These are phyloP conservation scores for Crocallis elinguaria DNA, from an alignment of 2,888 invertebrate genomes.

Conservation along the genomic window DNA sequence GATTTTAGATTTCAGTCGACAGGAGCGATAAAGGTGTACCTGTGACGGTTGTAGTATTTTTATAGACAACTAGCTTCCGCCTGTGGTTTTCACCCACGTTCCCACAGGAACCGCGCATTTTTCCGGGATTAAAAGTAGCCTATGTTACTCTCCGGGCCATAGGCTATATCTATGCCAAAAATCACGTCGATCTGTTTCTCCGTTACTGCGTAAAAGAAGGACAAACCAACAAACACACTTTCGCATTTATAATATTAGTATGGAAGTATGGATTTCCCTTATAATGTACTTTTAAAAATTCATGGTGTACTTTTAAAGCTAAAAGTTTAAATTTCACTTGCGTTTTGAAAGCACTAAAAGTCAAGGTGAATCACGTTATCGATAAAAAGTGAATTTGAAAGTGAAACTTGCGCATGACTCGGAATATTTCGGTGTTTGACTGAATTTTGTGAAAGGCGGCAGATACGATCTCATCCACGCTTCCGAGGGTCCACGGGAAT, in stretches of 20 bases:
- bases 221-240: no score
- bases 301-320: background rate
- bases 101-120: no score
- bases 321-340: constrained; percentile 26
- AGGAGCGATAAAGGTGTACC: background rate
- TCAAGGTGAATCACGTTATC: constrained; percentile 36
- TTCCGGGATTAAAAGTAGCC: no score
- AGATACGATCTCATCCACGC: background rate
- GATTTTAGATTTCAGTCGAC: constrained; percentile 28
- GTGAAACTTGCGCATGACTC: constrained; percentile 38
- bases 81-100: background rate
- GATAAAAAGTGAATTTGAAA: constrained; percentile 41
- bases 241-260: no score
- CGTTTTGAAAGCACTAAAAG: constrained; percentile 33
- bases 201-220: no score
- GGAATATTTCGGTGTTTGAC: constrained; percentile 32
- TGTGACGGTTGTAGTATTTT: background rate
- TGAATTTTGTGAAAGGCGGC: constrained; percentile 25
- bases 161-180: no score
- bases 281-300: no score
- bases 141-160: no score
- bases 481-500: background rate
- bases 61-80: background rate
- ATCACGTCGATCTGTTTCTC: no score
- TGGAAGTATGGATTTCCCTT: no score